phyloP scores from a whole-genome alignment of 1,140 invertebrate genomes.

The Drosophila grimshawi region DNA sequence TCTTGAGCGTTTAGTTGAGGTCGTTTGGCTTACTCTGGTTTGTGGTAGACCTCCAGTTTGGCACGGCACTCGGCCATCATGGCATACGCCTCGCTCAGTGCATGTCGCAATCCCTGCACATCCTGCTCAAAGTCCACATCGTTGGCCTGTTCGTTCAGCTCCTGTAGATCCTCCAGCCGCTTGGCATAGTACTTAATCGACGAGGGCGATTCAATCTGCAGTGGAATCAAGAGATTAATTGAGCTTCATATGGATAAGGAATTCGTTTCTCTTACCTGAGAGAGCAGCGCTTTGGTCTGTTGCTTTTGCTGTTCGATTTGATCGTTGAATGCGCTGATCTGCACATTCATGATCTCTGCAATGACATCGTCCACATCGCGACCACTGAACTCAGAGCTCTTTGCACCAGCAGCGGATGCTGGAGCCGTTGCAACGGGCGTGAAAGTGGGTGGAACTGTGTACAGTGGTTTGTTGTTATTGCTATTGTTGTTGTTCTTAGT shows the following conservation, averaged over 20 bases:
- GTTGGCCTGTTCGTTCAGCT: constrained; percentile 85
- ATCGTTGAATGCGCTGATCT: constrained; percentile 88
- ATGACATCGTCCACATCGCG: constrained; percentile 65
- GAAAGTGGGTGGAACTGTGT: constrained; percentile 71
- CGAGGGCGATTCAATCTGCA: constrained; percentile 85
- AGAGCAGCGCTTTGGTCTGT: constrained; percentile 84
- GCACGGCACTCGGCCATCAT: constrained; percentile 88
- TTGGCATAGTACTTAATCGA: constrained; percentile 85
- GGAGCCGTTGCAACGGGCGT: constrained; percentile 41
- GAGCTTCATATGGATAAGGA: not conserved
- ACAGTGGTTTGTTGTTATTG: constrained; percentile 60
- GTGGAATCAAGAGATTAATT: not conserved
- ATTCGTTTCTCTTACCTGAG: constrained; percentile 77
- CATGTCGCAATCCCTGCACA: constrained; percentile 85
- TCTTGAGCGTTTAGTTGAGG: not conserved
- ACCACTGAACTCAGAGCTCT: constrained; percentile 14
- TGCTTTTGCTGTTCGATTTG: constrained; percentile 87
- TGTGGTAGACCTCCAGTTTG: constrained; percentile 83
- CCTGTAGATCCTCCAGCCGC: constrained; percentile 85
- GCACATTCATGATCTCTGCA: constrained; percentile 81
- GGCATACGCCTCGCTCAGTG: constrained; percentile 87
- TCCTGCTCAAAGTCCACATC: constrained; percentile 84
- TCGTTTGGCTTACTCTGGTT: constrained; percentile 86
- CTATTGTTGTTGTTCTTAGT: not conserved
- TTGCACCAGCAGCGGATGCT: not conserved